Evolutionary conservation across 53 echinoderm and acorn worm species (phyloP), one percentile per base, ranked within the genome.

Genomic region (Zoroaster sp.): DNA sequence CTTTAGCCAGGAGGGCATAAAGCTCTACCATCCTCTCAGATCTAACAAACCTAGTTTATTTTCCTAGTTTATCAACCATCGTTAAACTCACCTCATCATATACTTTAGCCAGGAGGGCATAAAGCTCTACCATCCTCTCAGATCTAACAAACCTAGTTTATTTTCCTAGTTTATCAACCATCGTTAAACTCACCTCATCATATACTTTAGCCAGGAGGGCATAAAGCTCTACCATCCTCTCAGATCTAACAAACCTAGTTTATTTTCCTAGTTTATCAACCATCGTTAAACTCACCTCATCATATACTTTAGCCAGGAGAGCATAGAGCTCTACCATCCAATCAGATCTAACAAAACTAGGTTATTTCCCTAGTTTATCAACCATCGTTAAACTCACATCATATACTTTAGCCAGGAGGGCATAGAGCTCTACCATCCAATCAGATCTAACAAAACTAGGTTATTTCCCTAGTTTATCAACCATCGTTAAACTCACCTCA

Each of bases 221-320:
- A 45, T 86, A 90, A 32, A 96, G 35, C 33, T 96, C 96, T 14
- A 92, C 93, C 77, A 96, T 32, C 70, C 70, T 15, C 34, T 33
- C 38, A 35, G 11, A 5, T 72, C 0, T 39, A 1, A n/a, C 38
- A 13, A 4, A 49, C 14, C 49, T 49, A 37, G 20, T 38, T 40
- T n/a, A 72, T n/a, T 72, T 7, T 36, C 6, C 37, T 18, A 4
- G 35, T 86, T 59, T 93, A 49, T 14, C 49, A 49, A 49, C 17
- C 49, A 14, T 0, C 3, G 17, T 49, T 49, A 49, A 47, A 49
- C 49, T 49, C 49, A 49, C 70, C 51, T 89, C 15, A 49, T 70
- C 5, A 20, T 18, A 15, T 49, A 23, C 10, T 34, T 70, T 34
- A 70, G 34, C 70, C 35, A 70, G 36, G 70, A 11, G 31, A 15